phyloP scores from a whole-genome alignment of 1,140 invertebrate species.

The Lucilia cuprina region DNA sequence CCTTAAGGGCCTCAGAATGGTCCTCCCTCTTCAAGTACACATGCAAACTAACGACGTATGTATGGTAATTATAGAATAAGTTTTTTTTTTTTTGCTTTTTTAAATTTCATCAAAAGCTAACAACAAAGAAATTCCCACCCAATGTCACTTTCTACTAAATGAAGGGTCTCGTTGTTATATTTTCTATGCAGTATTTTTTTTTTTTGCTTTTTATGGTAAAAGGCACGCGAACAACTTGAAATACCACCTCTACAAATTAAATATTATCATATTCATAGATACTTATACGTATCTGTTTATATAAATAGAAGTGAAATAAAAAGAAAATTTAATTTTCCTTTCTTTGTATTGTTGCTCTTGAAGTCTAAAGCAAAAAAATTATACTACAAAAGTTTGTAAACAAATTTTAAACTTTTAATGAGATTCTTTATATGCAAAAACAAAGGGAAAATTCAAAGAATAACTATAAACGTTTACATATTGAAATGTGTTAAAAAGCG shows the following conservation, averaged over 20 bases:
- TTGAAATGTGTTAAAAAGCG: neutral
- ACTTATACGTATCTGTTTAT: neutral
- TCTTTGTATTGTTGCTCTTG: neutral
- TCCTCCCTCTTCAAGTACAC: neutral
- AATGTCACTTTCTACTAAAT: conserved; percentile 17
- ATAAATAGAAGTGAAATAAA: neutral
- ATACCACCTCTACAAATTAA: neutral
- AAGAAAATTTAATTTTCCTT: conserved; percentile 15
- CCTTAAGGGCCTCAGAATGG: neutral
- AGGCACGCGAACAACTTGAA: conserved; percentile 16
- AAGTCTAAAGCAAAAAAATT: neutral
- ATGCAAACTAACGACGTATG: neutral
- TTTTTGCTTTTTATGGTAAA: neutral
- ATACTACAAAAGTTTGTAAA: neutral
- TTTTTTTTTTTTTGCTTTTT: neutral
- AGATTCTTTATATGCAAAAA: neutral
- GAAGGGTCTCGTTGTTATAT: neutral
- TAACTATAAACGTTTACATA: neutral
- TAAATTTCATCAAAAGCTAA: neutral
- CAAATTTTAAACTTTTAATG: neutral
- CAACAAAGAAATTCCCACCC: neutral
- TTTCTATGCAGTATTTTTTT: neutral
- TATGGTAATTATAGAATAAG: conserved; percentile 15
- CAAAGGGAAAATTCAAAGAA: neutral
- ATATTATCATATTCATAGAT: neutral